Evolutionary conservation across 2,797 vertebrate species (phyloP).

Genomic region (Molossus molossus): DNA sequence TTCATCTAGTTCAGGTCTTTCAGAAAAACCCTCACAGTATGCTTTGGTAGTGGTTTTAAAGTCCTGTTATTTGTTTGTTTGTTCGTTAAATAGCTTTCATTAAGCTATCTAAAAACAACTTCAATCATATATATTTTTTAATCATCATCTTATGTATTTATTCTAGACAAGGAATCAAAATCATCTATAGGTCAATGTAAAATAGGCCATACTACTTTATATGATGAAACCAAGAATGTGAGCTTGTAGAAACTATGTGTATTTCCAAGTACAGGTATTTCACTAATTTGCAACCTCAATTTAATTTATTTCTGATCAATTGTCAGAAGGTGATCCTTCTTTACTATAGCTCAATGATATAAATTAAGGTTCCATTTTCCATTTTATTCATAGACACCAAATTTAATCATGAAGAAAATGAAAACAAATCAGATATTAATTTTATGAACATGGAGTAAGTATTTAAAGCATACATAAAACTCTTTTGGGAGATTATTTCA

Average conservation of each 20-base stretch:
- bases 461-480: slow-evolving; percentile 18
- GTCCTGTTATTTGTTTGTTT: too few species aligned
- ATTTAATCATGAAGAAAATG: slow-evolving; percentile 15
- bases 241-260: background rate
- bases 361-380: background rate
- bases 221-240: background rate
- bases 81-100: background rate
- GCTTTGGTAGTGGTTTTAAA: background rate
- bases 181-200: background rate
- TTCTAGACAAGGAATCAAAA: background rate
- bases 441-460: background rate
- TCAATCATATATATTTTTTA: background rate
- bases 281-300: background rate
- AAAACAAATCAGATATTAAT: slow-evolving; percentile 32
- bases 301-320: background rate
- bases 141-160: background rate
- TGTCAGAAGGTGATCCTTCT: background rate
- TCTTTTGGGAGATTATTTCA: background rate
- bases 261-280: background rate
- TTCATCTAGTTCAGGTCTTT: background rate
- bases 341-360: background rate
- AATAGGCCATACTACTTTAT: background rate
- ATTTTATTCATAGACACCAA: slow-evolving; percentile 18
- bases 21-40: background rate
- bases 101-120: slow-evolving; percentile 8